A percentile compares a stretch with the other conserved stretches of the same genome.
phyloP scores from a whole-genome alignment of 2,113 vertebrate genomes.

The Genyomyrus donnyi region DNA sequence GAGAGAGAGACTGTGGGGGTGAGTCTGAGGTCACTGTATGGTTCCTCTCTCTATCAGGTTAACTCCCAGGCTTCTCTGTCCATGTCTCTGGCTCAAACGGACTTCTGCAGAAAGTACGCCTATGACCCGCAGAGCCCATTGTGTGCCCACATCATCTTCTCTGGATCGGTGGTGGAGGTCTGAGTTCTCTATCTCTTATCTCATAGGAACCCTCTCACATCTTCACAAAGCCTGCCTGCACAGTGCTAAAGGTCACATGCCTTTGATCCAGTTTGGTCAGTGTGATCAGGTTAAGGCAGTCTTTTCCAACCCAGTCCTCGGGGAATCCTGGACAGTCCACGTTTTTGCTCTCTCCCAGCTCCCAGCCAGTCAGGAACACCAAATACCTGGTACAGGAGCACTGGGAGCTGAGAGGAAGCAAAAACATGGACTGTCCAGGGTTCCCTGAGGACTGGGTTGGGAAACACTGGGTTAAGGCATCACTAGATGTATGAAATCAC shows the following conservation, averaged over 20 bases:
- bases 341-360: too few species aligned
- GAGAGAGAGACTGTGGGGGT: neutral
- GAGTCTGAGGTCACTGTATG: neutral
- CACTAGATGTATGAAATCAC: neutral
- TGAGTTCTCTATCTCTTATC: conserved; percentile 11
- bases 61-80: conserved; percentile 75
- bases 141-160: conserved; percentile 82
- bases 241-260: neutral
- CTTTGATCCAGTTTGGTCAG: neutral
- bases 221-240: neutral
- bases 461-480: neutral
- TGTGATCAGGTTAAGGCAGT: neutral
- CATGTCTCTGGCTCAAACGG: conserved; percentile 84
- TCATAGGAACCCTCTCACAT: neutral
- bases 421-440: too few species aligned
- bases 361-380: too few species aligned
- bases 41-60: conserved; percentile 54
- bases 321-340: too few species aligned
- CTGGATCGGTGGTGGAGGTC: conserved; percentile 74
- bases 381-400: too few species aligned
- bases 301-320: too few species aligned
- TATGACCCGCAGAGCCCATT: conserved; percentile 90
- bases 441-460: too few species aligned
- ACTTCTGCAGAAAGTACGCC: conserved; percentile 70
- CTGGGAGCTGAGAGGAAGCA: too few species aligned